phyloP scores from a whole-genome alignment of 2,888 invertebrate species.

The Ethmia dodecea region DNA sequence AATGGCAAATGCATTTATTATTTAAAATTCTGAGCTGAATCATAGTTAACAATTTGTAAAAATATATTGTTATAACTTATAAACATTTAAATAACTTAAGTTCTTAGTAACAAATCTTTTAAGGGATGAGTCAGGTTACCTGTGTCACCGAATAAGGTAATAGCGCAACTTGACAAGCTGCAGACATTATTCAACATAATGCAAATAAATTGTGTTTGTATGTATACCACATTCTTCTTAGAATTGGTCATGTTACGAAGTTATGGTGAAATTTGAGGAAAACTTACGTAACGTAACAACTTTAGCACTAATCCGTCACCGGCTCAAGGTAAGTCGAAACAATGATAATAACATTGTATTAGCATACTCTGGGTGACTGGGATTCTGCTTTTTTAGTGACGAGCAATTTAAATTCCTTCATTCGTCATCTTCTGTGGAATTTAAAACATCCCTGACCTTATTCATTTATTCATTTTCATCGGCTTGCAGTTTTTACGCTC shows the following conservation, averaged over 20 bases:
- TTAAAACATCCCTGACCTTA: no score
- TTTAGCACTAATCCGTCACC: constrained; percentile 23
- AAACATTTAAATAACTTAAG: no score
- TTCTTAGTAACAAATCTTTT: constrained; percentile 22
- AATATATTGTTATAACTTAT: no score
- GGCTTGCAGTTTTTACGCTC: no score
- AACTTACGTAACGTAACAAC: constrained; percentile 30
- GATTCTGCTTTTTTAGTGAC: no score
- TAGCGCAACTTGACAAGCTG: constrained; percentile 3
- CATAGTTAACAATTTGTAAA: no score
- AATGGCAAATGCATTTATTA: no score
- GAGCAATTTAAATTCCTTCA: no score
- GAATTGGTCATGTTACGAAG: constrained; percentile 1
- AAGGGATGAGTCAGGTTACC: constrained; percentile 14
- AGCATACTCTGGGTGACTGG: no score
- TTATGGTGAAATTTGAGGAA: constrained; percentile 26
- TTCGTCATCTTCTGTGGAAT: no score
- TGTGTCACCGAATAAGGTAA: constrained; percentile 5
- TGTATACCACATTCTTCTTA: constrained; percentile 3
- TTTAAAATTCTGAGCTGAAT: no score
- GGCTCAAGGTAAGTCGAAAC: constrained; percentile 24
- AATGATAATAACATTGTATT: constrained; percentile 22
- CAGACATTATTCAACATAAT: constrained; percentile 5
- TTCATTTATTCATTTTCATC: no score
- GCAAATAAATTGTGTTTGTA: constrained; percentile 4